These are phyloP conservation scores for Pampusana beccarii DNA, from an alignment of 2,113 vertebrate species.

Conservation along the genomic window DNA sequence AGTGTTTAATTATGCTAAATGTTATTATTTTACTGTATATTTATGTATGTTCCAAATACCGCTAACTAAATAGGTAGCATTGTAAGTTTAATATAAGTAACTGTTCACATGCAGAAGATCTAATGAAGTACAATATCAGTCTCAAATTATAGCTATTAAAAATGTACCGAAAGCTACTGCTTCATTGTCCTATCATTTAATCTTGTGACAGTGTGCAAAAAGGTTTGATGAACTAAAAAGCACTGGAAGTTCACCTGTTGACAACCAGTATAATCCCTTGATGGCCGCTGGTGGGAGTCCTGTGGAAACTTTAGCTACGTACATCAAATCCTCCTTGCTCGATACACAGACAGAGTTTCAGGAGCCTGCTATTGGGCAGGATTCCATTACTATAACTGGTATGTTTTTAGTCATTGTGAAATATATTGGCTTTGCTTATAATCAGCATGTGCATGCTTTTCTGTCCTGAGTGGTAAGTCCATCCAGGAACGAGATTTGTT, in stretches of 20 bases:
- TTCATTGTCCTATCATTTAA: conserved; percentile 54
- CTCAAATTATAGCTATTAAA: neutral
- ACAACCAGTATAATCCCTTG: conserved; percentile 86
- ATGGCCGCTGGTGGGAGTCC: conserved; percentile 78
- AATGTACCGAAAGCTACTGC: conserved; percentile 19
- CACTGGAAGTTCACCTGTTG: conserved; percentile 85
- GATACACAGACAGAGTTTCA: conserved; percentile 75
- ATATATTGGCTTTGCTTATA: neutral
- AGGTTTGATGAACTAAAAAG: conserved; percentile 95
- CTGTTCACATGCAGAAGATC: neutral
- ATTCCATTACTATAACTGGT: conserved; percentile 83
- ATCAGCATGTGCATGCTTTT: conserved; percentile 5
- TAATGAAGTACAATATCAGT: neutral
- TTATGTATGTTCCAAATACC: neutral
- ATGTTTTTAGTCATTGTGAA: conserved; percentile 43
- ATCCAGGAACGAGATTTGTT: neutral
- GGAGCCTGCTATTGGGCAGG: conserved; percentile 76
- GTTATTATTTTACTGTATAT: neutral
- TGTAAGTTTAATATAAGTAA: neutral
- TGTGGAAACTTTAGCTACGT: conserved; percentile 81
- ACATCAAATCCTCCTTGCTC: conserved; percentile 84
- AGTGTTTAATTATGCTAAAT: neutral
- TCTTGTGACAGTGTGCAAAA: conserved; percentile 85
- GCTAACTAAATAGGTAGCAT: neutral
- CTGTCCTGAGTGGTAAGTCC: neutral